Base-by-base conservation (phyloP, 2,113 vertebrate species). In the Corythoichthys intestinalis region DNA sequence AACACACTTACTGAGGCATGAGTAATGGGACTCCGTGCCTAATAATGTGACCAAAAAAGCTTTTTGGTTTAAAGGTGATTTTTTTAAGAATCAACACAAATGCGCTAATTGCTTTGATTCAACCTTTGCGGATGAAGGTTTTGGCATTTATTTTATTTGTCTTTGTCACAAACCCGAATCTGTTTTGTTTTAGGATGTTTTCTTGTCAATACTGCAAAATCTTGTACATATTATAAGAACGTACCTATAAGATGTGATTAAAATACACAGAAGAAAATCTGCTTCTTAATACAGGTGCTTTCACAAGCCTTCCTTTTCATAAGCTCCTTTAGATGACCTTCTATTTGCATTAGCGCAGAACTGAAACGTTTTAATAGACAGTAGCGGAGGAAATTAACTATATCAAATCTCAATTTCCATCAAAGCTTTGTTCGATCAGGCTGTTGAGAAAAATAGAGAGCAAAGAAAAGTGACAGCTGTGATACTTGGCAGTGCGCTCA, bases 391-490 rank as follows among this genome's bases (percentile, higher is more conserved):
- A 76, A 76, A 79, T 71, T 69, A 68, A 77, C 58, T 13, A 68
- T 65, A 69, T 73, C 50, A 77, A 75, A 77, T 79, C 62, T 82
- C 69, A 66, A 69, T 79, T 78, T 73, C 73, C 38, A 41, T 72
- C 68, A 69, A 67, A 66, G 67, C 63, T 73, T 72, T 72, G 70
- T 75, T 83, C 74, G 54, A 64, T 70, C 71, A 71, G 69, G 66
- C 78, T 69, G 69, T 80, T 77, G 49, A 37, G 68, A 67, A 77
- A 83, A 85, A 81, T 75, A 68, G 62, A 72, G 73, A 72, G 70
- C 62, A 73, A 77, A 85, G 79, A 83, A 75, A 85, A 84, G 77
- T 84, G 78, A 84, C 88, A 87, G 84, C 77, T 87, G 86, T 70
- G 79, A 69, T 80, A 65, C 71, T 85, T 85, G 83, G 84, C 81